phyloP scores from a whole-genome alignment of 2,113 vertebrate genomes.

The Xiphophorus maculatus region DNA sequence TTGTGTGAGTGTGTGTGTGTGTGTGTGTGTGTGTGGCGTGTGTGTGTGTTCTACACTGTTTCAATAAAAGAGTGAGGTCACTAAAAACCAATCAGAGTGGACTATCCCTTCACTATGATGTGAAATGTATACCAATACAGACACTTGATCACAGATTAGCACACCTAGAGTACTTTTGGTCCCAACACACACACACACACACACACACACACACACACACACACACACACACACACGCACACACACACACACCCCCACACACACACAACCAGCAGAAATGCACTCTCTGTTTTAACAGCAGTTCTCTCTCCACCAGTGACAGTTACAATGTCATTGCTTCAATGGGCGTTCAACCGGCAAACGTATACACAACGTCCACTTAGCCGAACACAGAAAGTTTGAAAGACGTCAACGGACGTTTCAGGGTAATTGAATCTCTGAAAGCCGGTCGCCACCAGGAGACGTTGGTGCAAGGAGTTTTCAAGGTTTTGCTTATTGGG shows the following conservation, averaged over 20 bases:
- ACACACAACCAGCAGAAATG: not conserved
- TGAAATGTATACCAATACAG: slow-evolving; percentile 54
- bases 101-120: slow-evolving; percentile 34
- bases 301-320: slow-evolving; percentile 15
- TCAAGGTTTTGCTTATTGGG: slow-evolving; percentile 47
- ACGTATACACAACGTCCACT: slow-evolving; percentile 10
- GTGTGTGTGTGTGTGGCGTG: not conserved
- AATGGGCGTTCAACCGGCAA: slow-evolving; percentile 18
- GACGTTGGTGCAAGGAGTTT: slow-evolving; percentile 36
- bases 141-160: not conserved
- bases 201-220: not conserved
- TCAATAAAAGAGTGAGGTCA: slow-evolving; percentile 66
- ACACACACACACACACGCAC: not conserved
- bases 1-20: not conserved
- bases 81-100: slow-evolving; percentile 53
- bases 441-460: slow-evolving; percentile 4
- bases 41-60: slow-evolving; percentile 13
- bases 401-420: slow-evolving; percentile 24
- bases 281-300: slow-evolving; percentile 7
- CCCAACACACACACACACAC: not conserved
- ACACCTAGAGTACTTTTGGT: not conserved
- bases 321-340: slow-evolving; percentile 17
- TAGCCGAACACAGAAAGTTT: slow-evolving; percentile 4
- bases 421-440: slow-evolving; percentile 35
- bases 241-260: not conserved